These are phyloP conservation scores for Aleadryas rufinucha DNA, from an alignment of 2,113 vertebrate species.

Conservation along the genomic window DNA sequence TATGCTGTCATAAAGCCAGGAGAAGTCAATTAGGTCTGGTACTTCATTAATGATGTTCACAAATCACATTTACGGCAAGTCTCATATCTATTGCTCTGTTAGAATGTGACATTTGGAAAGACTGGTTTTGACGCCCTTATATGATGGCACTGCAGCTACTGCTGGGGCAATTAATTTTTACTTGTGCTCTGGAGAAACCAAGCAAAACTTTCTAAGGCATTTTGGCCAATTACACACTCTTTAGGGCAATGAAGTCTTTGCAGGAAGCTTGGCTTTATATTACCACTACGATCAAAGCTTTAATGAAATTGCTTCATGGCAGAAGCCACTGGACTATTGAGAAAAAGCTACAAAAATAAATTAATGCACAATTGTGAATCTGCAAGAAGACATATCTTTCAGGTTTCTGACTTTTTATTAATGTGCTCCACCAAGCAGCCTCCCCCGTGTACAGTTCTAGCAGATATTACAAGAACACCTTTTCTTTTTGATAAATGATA, in stretches of 20 bases:
- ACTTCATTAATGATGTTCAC: slow-evolving; percentile 76
- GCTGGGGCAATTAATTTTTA: slow-evolving; percentile 78
- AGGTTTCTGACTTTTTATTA: slow-evolving; percentile 71
- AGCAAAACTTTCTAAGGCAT: slow-evolving; percentile 71
- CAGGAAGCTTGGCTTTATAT: slow-evolving; percentile 64
- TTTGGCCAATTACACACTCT: slow-evolving; percentile 72
- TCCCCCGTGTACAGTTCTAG: slow-evolving; percentile 55
- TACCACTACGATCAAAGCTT: slow-evolving; percentile 54
- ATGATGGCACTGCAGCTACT: slow-evolving; percentile 58
- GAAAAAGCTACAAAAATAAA: slow-evolving; percentile 71
- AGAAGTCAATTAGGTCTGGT: slow-evolving; percentile 78
- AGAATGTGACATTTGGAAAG: slow-evolving; percentile 67
- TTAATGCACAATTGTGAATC: slow-evolving; percentile 56
- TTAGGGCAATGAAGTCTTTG: slow-evolving; percentile 67
- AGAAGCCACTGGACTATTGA: slow-evolving; percentile 67
- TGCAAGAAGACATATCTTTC: slow-evolving; percentile 56
- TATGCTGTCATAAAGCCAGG: slow-evolving; percentile 72
- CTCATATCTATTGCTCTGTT: slow-evolving; percentile 53
- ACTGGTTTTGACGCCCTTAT: slow-evolving; percentile 68
- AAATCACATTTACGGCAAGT: slow-evolving; percentile 77
- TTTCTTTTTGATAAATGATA: slow-evolving; percentile 69
- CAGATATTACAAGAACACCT: slow-evolving; percentile 59
- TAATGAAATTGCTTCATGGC: slow-evolving; percentile 69
- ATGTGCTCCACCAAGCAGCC: slow-evolving; percentile 58
- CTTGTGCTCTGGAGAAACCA: slow-evolving; percentile 69